These are phyloP conservation scores for Tapirus terrestris DNA, from an alignment of 2,113 vertebrate genomes.

Conservation along the genomic window DNA sequence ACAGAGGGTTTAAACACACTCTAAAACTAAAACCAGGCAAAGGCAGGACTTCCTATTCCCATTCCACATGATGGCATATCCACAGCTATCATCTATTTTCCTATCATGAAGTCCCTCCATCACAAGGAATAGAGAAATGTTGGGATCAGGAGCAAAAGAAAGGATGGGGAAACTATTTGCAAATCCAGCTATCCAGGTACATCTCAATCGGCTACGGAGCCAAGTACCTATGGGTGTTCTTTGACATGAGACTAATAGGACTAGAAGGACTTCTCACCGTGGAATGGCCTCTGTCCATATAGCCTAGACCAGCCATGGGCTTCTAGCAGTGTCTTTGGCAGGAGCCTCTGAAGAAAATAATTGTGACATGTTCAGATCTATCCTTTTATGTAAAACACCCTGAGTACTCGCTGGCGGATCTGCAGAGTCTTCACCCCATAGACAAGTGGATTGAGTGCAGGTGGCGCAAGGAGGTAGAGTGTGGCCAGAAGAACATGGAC, in stretches of 20 bases:
- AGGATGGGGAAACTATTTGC: not conserved
- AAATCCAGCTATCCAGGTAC: not conserved
- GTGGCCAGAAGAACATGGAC: constrained; percentile 74
- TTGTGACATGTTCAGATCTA: not conserved
- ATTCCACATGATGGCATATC: not conserved
- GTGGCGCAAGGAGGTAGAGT: constrained; percentile 76
- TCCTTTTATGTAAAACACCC: constrained; percentile 25
- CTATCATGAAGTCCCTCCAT: not conserved
- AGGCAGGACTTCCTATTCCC: not conserved
- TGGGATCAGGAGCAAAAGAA: not conserved
- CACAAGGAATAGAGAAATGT: not conserved
- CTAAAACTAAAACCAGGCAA: not conserved
- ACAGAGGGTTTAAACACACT: not conserved
- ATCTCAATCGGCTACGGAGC: not conserved
- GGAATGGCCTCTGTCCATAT: not conserved
- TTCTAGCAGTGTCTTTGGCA: not conserved
- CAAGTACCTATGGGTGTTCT: not conserved
- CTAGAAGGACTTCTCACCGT: not conserved
- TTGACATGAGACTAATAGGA: not conserved
- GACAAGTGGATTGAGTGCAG: constrained; percentile 73
- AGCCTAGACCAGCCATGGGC: not conserved
- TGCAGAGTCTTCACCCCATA: constrained; percentile 77
- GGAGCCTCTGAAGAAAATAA: not conserved
- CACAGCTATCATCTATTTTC: not conserved
- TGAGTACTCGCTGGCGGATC: constrained; percentile 65